Evolutionary conservation across 2,113 vertebrate genomes (phyloP).

Genomic region (Pangasianodon hypophthalmus): DNA sequence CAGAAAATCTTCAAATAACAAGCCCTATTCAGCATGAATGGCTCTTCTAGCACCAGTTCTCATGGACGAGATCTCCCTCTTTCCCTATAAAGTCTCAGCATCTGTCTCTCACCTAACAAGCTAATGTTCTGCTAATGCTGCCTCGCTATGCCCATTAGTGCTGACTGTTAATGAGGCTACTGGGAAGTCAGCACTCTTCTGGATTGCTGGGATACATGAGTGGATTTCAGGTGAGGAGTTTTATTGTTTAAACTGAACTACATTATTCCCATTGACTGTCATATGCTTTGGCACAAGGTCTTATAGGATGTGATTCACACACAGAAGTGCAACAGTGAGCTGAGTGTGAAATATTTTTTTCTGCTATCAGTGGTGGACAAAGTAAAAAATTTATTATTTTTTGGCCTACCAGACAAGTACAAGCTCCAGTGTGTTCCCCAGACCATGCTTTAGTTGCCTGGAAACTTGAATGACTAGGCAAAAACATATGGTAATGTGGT

Average conservation of each 20-base stretch:
- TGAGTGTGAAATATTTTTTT: too few relatives aligned
- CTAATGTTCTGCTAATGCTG: conserved; percentile 10
- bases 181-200: neutral
- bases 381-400: neutral
- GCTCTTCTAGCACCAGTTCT: neutral
- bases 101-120: neutral
- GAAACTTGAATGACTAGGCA: neutral
- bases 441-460: conserved; percentile 2
- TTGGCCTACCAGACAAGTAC: neutral
- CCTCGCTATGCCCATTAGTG: neutral
- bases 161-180: neutral
- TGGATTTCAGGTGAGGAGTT: neutral
- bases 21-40: neutral
- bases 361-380: neutral
- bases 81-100: conserved; percentile 1
- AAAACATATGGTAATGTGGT: neutral
- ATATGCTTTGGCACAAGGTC: neutral
- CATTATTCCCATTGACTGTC: neutral
- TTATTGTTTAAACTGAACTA: neutral
- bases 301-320: neutral
- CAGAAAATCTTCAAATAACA: neutral
- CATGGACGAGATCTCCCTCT: neutral
- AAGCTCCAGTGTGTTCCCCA: neutral
- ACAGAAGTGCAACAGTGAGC: neutral
- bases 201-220: neutral